Conservation (phyloP, 2,797 vertebrate species). For the Caiman crocodilus region DNA sequence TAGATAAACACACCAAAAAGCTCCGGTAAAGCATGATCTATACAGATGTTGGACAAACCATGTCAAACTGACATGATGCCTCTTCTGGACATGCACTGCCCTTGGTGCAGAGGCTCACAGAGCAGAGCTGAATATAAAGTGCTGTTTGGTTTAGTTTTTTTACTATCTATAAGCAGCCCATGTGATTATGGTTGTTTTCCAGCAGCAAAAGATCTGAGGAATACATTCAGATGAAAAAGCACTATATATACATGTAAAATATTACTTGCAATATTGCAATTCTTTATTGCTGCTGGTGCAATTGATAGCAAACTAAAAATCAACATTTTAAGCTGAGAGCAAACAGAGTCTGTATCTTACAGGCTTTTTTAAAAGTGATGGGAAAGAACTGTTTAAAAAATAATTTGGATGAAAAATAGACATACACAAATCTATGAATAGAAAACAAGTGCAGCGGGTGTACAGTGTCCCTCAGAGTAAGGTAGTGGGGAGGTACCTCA, state of each 20-base stretch:
- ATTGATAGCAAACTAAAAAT: neutral
- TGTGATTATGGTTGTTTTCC: neutral
- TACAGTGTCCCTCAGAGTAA: no score
- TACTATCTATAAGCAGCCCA: rapidly evolving
- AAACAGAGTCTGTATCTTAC: neutral
- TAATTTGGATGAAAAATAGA: neutral
- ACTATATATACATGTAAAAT: rapidly evolving
- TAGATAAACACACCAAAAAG: no score
- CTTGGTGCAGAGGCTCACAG: neutral
- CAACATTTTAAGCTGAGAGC: neutral
- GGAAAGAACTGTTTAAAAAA: neutral
- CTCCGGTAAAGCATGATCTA: no score
- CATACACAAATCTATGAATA: no score
- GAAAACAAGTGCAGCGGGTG: no score
- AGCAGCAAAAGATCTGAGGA: neutral
- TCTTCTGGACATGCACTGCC: neutral
- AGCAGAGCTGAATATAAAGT: no score
- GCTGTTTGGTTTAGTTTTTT: neutral
- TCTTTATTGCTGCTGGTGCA: neutral
- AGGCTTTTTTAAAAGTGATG: neutral
- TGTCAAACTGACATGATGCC: no score
- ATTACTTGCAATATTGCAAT: neutral
- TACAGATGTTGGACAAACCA: no score
- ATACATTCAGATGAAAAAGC: neutral
- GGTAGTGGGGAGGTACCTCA: neutral